Base-by-base conservation (phyloP, 2,113 vertebrate species). In the Phylloscopus trochiloides region DNA sequence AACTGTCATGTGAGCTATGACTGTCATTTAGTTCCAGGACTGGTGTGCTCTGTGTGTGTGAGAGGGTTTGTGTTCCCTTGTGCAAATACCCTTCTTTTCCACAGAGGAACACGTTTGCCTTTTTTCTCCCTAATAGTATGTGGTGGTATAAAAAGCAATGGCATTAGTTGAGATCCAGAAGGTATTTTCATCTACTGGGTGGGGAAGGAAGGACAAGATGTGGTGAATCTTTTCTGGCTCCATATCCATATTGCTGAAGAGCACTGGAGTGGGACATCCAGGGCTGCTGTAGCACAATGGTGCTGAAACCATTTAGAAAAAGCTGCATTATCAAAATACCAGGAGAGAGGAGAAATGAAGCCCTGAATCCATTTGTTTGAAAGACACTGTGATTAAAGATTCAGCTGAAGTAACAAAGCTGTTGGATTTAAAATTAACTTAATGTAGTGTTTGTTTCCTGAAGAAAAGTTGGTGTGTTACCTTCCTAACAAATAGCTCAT, bases 351-450 rank as follows among this genome's bases (percentile, higher is more conserved):
- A 95, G 54, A 78, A 79, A 72, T 17, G 38, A 55, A 77, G 26
- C 55, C 45, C 32, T 0, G 4, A n/a, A n/a, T 40, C 12, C 9
- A 7, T 86, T 73, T 88, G 54, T 85, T 84, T 71, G 51, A 70
- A 86, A 54, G 62, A 29, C 24, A 4, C 2, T 28, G 45, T 62
- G 79, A 88, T 92, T 92, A 79, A 90, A 45, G 67, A 92, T 70
- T 86, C 75, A 50, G 74, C 43, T 67, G 91, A 74, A 95, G 75
- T 50, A 86, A 81, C 17, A 76, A 92, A 93, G 68, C 83, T 73
- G 59, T 73, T 94, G 31, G 66, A 65, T 86, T 90, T 77, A 38
- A 88, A 94, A 86, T 73, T 76, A 79, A 15, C 68, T 59, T 77
- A 63, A 86, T 86, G 55, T 80, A 70, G n/a, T 47, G 32, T 40